phyloP scores from a whole-genome alignment of 2,113 vertebrate genomes.

The Triplophysa rosa region DNA sequence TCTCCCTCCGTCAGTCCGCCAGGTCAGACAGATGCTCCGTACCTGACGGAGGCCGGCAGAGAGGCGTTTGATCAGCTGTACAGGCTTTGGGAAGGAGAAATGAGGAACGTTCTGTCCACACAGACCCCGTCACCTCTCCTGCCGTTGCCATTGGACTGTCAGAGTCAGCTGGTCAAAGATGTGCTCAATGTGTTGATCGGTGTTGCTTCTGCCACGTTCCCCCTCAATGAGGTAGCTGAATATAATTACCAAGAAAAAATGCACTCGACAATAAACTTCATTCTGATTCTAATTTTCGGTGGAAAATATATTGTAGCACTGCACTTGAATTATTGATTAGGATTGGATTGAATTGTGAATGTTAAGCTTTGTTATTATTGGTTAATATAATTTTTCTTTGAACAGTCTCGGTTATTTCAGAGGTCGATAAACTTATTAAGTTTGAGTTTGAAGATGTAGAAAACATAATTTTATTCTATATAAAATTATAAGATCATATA shows the following conservation, averaged over 20 bases:
- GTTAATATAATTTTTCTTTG: no score
- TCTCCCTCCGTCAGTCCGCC: slow-evolving; percentile 77
- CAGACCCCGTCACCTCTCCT: slow-evolving; percentile 72
- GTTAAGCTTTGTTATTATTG: no score
- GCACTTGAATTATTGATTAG: no score
- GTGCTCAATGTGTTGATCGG: slow-evolving; percentile 92
- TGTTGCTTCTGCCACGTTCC: slow-evolving; percentile 88
- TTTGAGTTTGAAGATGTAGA: no score
- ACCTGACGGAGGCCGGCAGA: slow-evolving; percentile 90
- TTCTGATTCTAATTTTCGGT: no score
- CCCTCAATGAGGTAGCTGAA: slow-evolving; percentile 77
- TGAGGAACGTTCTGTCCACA: slow-evolving; percentile 78
- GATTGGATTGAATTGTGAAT: no score
- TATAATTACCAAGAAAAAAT: background rate
- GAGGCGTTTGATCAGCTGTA: slow-evolving; percentile 92
- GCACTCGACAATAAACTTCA: no score
- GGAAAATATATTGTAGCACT: background rate
- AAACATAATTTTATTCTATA: no score
- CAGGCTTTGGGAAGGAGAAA: slow-evolving; percentile 81
- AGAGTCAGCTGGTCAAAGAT: slow-evolving; percentile 87
- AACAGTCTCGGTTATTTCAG: no score
- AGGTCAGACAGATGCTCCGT: slow-evolving; percentile 86
- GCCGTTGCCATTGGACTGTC: slow-evolving; percentile 78
- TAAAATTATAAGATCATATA: no score
- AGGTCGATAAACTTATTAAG: no score